A percentile compares a stretch with the other conserved stretches of the same genome.
phyloP scores from a whole-genome alignment of 92 coral and sea anemone genomes.

The Palythoa grandis region DNA sequence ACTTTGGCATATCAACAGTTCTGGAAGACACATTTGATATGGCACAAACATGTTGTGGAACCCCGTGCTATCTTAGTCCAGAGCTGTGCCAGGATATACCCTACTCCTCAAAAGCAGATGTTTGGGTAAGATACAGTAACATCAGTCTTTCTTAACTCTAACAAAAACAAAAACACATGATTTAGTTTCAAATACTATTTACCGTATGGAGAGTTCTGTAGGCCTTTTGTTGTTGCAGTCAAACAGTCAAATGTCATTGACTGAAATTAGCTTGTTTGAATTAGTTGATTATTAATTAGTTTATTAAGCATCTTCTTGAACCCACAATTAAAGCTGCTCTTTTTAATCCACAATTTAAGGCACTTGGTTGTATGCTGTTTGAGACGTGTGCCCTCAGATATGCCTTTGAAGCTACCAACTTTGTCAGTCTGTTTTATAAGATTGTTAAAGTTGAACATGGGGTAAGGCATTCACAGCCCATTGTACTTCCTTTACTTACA shows the following conservation, averaged over 20 bases:
- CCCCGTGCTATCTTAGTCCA: slow-evolving; percentile 97
- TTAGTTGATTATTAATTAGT: too few species aligned
- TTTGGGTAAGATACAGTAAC: slow-evolving; percentile 68
- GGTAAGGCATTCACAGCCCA: slow-evolving; percentile 53
- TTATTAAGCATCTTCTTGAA: too few species aligned
- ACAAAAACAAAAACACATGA: too few species aligned
- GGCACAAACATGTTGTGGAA: slow-evolving; percentile 98
- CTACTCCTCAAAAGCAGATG: slow-evolving; percentile 95
- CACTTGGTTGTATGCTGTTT: slow-evolving; percentile 93
- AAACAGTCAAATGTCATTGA: too few species aligned
- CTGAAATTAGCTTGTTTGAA: too few species aligned
- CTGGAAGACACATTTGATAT: slow-evolving; percentile 95
- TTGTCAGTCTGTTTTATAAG: slow-evolving; percentile 92
- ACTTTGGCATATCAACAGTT: slow-evolving; percentile 95
- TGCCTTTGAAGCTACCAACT: slow-evolving; percentile 93
- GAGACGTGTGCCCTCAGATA: slow-evolving; percentile 91
- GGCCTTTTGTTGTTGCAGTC: too few species aligned
- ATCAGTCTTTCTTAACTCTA: neutral
- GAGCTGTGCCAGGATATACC: slow-evolving; percentile 98
- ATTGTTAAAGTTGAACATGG: slow-evolving; percentile 94
- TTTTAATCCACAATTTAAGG: slow-evolving; percentile 49
- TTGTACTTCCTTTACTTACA: too few species aligned
- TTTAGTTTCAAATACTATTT: too few species aligned
- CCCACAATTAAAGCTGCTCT: too few species aligned
- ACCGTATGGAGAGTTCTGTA: too few species aligned